Base-by-base conservation (phyloP, 2,113 vertebrate species). In the Microcebus jonahi region DNA sequence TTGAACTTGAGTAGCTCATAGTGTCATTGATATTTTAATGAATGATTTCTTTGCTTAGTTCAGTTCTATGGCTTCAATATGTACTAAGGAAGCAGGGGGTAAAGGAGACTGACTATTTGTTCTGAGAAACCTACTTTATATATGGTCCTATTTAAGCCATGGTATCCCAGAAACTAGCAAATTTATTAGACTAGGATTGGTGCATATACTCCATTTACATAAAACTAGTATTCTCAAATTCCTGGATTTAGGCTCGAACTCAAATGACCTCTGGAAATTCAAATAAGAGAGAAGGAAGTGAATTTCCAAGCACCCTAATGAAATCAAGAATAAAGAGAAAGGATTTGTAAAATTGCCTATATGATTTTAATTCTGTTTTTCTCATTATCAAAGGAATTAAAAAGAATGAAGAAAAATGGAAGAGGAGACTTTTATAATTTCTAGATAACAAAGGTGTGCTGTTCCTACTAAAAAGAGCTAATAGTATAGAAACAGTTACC, bases 61-160 rank as follows among this genome's bases (percentile, higher is more conserved):
- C 1, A 6, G 3, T 63, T 50, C 45, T 8, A 7, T 42, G 15
- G 3, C 80, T 75, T 57, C 23, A 57, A 75, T 63, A 61, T 34
- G 11, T 61, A 55, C 6, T 9, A 7, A 3, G 1, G n/a, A n/a
- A 9, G 7, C 31, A 29, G 17, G 1, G 1, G 34, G 9, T 8
- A 20, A 10, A 48, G 9, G 34, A 73, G 18, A 39, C 29, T 39
- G 53, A 70, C 5, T 36, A 39, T 91, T 87, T 42, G 42, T 42
- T 42, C 63, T 42, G 5, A 84, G 29, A 88, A 57, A 3, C 17
- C 11, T 31, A 61, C 15, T 63, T 45, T 61, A 59, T 0, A 8
- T 71, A 45, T 53, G 11, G 42, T 77, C 73, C 25, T 76, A 14
- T 70, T 86, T 82, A n/a, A 68, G 25, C 4, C 4, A 50, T 36